A percentile compares a stretch with the other conserved stretches of the same genome.
These are phyloP conservation scores for Polypedilum pembai DNA, from an alignment of 1,140 invertebrate species.

Conservation along the genomic window DNA sequence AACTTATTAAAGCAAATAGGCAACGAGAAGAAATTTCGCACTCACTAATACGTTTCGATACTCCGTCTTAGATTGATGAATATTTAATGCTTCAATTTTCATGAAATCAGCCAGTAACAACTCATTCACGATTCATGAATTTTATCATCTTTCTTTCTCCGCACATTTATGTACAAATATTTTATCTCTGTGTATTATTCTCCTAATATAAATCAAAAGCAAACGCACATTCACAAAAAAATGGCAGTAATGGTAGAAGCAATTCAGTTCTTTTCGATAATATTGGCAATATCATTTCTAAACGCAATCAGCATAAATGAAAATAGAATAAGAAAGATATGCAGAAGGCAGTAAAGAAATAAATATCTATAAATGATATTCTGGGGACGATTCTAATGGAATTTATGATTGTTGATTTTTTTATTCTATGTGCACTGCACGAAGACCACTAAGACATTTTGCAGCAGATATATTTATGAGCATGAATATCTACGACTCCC, in stretches of 20 bases:
- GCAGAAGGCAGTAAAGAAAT: neutral
- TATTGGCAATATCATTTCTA: neutral
- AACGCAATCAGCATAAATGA: neutral
- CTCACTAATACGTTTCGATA: no score
- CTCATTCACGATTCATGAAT: neutral
- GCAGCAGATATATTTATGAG: no score
- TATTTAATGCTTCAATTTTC: neutral
- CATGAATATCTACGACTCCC: no score
- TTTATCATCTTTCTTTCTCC: neutral
- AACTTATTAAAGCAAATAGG: no score
- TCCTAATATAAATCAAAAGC: no score
- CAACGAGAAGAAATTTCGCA: no score
- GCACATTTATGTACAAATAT: neutral
- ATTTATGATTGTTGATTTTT: constrained; percentile 19
- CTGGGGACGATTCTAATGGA: neutral
- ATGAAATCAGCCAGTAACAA: neutral
- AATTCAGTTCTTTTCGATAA: no score
- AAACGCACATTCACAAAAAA: no score
- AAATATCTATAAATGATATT: constrained; percentile 9
- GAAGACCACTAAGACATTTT: neutral
- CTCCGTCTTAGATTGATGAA: no score
- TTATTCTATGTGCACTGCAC: neutral
- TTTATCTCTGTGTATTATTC: neutral
- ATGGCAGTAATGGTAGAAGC: no score
- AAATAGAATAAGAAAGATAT: neutral